These are phyloP conservation scores for Erynnis tages DNA, from an alignment of 2,888 invertebrate species.

Conservation along the genomic window DNA sequence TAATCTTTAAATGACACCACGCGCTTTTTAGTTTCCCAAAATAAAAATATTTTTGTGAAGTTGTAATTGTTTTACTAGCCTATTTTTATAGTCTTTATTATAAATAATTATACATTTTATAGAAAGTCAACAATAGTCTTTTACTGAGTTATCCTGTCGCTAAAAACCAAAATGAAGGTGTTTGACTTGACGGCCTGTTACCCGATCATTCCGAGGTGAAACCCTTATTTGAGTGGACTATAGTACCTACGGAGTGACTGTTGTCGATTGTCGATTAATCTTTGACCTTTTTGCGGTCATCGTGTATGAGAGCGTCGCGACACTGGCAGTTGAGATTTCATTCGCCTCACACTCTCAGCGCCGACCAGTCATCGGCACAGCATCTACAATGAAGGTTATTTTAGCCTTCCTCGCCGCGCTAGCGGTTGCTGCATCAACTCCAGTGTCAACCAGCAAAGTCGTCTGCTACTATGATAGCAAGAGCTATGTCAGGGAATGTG, in stretches of 20 bases:
- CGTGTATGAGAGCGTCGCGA: constrained; percentile 30
- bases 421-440: constrained; percentile 56
- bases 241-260: constrained; percentile 12
- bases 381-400: constrained; percentile 53
- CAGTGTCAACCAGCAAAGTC: constrained; percentile 79
- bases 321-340: constrained; percentile 50
- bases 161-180: too few species aligned
- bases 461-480: constrained; percentile 88
- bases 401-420: constrained; percentile 50
- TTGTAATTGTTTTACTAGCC: too few species aligned
- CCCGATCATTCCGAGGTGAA: too few species aligned
- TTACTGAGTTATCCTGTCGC: too few species aligned
- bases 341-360: constrained; percentile 60
- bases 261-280: constrained; percentile 33
- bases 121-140: too few species aligned
- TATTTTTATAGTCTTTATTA: too few species aligned
- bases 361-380: constrained; percentile 51
- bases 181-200: too few species aligned
- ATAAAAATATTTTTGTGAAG: too few species aligned
- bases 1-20: too few species aligned
- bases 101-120: too few species aligned
- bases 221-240: too few species aligned
- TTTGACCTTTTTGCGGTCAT: constrained; percentile 39
- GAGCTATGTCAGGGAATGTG: constrained; percentile 86
- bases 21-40: too few species aligned